Conservation (phyloP, 2,113 vertebrate species). For the Haplotaxodon microlepis region DNA sequence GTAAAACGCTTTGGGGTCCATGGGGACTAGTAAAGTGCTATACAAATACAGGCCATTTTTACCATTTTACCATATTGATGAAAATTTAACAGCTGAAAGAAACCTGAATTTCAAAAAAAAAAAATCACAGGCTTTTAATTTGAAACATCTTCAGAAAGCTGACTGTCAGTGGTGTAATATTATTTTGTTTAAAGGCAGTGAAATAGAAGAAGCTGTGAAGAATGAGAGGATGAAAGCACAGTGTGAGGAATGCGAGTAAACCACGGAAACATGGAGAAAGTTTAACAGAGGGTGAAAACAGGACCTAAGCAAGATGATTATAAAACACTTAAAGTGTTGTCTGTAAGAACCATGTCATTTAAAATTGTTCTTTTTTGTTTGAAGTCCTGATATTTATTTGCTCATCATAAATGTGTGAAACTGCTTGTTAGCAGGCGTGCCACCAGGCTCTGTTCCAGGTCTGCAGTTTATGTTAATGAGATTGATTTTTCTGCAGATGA, state of each 20-base stretch:
- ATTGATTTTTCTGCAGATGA: neutral
- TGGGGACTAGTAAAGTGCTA: fast-evolving
- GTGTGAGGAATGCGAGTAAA: neutral
- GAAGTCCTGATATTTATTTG: neutral
- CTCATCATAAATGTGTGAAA: neutral
- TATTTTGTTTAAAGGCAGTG: neutral
- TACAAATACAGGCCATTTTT: neutral
- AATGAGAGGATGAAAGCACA: neutral
- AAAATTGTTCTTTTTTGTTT: neutral
- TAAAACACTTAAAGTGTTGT: neutral
- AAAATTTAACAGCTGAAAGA: fast-evolving
- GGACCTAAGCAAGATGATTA: neutral
- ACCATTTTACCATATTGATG: neutral
- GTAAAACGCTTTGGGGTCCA: neutral
- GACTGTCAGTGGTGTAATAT: neutral
- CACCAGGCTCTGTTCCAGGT: neutral
- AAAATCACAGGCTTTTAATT: neutral
- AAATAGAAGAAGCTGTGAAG: neutral
- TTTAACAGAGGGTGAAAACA: neutral
- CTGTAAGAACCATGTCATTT: neutral
- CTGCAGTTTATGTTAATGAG: neutral
- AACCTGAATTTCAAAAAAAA: neutral
- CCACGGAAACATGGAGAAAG: fast-evolving
- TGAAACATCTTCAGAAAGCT: neutral
- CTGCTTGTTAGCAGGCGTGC: neutral